Conservation (phyloP, 2,797 vertebrate genomes). For the Sebastes iracundus region DNA sequence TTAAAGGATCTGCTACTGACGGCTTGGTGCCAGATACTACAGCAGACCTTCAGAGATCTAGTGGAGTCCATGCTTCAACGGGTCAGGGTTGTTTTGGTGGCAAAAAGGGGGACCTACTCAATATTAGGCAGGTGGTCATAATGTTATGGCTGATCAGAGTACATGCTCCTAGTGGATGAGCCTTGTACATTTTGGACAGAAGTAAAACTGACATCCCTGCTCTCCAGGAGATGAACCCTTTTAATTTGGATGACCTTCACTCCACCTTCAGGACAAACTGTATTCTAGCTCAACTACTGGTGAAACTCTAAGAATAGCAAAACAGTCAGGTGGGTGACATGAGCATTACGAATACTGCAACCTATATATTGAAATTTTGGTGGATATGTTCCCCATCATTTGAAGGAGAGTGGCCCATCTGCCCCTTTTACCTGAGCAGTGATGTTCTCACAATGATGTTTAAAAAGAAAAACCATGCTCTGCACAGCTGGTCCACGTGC, state of each 20-base stretch:
- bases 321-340: background rate
- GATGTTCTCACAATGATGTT: conserved; percentile 17
- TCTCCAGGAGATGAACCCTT: background rate
- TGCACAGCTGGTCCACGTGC: conserved; percentile 54
- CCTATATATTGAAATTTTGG: background rate
- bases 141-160: no score
- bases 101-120: no score
- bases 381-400: background rate
- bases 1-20: no score
- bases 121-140: no score
- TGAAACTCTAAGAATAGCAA: background rate
- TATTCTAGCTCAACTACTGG: background rate
- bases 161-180: no score
- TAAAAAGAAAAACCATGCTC: conserved; percentile 20
- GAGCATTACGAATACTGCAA: background rate
- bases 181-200: no score
- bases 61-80: no score
- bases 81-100: no score
- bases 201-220: background rate
- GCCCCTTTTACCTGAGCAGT: conserved; percentile 15
- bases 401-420: background rate
- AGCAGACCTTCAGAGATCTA: no score
- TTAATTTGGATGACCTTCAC: background rate
- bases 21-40: no score
- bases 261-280: background rate